Conservation (phyloP, 2,888 invertebrate genomes). For the Listrodromus nycthemerus region DNA sequence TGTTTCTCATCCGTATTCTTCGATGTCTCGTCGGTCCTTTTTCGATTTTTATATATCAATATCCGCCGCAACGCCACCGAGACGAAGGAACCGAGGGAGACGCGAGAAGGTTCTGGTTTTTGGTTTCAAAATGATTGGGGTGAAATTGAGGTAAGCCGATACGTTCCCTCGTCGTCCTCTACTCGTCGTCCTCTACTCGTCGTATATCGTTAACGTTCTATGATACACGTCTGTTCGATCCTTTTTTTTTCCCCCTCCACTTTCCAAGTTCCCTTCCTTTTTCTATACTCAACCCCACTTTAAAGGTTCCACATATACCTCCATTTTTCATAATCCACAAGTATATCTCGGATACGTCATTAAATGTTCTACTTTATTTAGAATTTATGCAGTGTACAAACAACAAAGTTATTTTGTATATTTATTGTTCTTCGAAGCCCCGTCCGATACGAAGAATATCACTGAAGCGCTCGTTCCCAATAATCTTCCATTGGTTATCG, state of each 20-base stretch:
- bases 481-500: slow-evolving; percentile 21
- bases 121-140: slow-evolving; percentile 84
- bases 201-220: slow-evolving; percentile 35
- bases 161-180: slow-evolving; percentile 71
- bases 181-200: slow-evolving; percentile 58
- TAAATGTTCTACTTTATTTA: slow-evolving; percentile 27
- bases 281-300: slow-evolving; percentile 10
- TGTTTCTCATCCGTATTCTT: background rate
- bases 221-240: slow-evolving; percentile 48
- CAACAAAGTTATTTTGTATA: background rate
- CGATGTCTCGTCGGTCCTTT: slow-evolving; percentile 64
- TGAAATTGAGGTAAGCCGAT: slow-evolving; percentile 84
- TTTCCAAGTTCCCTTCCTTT: slow-evolving; percentile 17
- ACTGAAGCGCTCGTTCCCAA: background rate
- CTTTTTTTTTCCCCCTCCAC: slow-evolving; percentile 25
- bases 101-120: slow-evolving; percentile 75
- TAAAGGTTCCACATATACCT: slow-evolving; percentile 35
- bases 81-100: slow-evolving; percentile 70
- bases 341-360: slow-evolving; percentile 16
- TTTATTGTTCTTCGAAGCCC: too few species aligned
- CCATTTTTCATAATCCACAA: slow-evolving; percentile 26
- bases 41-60: slow-evolving; percentile 78
- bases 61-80: slow-evolving; percentile 72
- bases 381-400: background rate
- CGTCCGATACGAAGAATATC: slow-evolving; percentile 2